Base-by-base conservation (phyloP, 2,113 vertebrate genomes). In the Sinocyclocheilus anshuiensis region DNA sequence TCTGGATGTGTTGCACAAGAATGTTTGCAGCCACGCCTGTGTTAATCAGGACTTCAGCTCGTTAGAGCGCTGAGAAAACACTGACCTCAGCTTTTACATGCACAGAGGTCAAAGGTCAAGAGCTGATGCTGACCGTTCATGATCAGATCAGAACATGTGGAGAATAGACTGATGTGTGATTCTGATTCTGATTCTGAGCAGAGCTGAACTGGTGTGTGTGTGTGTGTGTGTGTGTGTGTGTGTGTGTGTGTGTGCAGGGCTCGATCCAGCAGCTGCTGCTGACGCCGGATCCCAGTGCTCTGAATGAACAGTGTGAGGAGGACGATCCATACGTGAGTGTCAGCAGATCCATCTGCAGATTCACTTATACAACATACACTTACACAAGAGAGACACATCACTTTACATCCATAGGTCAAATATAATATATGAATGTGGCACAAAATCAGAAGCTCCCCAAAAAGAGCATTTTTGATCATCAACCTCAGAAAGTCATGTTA, bases 201-300 rank as follows among this genome's bases (percentile, higher is more conserved):
- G 69, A 4, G 69, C 33, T 72, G 63, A 12, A 29, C 2, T 29
- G 24, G 4, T 39, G 33, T 39, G 59, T 11, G 11, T 48, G 5
- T 75, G 36, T 45, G 78, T 81, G 79, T 57, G 55, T 57, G 55
- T 24, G n/a, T 63, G n/a, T 65, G 3, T 59, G 57, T 26, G 24
- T 65, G n/a, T 77, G 3, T 59, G 57, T 61, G 57, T 61, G 57
- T 61, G 20, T 61, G 20, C 90, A 99, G 98, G 98, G 98, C 33
- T 97, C 97, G 5, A 96, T 99, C 88, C 97, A 98, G 91, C 96
- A 97, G 89, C 94, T 99, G 91, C 92, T 94, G 67, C 71, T 99
- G 87, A 96, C 96, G 85, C 89, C 96, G 0, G 96, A 98, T 91
- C 94, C 95, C 89, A 93, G 91, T 59, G 93, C 94, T 80, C 92